phyloP scores from a whole-genome alignment of 2,888 invertebrate species.

The Drosophila tripunctata region DNA sequence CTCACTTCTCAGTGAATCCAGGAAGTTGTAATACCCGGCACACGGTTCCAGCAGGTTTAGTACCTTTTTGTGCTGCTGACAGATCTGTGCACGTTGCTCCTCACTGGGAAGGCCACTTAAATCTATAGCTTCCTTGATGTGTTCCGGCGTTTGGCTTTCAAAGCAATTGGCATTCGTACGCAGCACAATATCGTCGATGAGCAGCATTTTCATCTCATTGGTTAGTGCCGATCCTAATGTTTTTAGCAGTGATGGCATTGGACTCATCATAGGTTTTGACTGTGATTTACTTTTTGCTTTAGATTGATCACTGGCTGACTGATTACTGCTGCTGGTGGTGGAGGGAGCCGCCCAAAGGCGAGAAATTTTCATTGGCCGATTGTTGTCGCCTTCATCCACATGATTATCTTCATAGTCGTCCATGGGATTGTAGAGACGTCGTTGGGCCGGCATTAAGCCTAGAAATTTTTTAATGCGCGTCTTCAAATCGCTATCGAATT shows the following conservation, averaged over 20 bases:
- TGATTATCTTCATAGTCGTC: slow-evolving; percentile 14
- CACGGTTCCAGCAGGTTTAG: slow-evolving; percentile 22
- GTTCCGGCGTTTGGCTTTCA: slow-evolving; percentile 46
- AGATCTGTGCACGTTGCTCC: slow-evolving; percentile 27
- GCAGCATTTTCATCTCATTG: slow-evolving; percentile 36
- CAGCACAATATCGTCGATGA: slow-evolving; percentile 36
- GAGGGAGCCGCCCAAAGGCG: slow-evolving; percentile 2
- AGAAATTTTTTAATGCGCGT: slow-evolving; percentile 48
- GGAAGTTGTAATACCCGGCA: slow-evolving; percentile 42
- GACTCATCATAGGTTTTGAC: neutral
- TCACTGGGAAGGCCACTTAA: slow-evolving; percentile 43
- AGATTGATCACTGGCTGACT: neutral
- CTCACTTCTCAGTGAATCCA: slow-evolving; percentile 59
- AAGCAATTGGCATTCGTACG: slow-evolving; percentile 41
- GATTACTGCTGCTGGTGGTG: too few species aligned
- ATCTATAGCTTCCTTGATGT: slow-evolving; percentile 59
- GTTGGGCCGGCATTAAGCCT: slow-evolving; percentile 49
- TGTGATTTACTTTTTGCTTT: neutral
- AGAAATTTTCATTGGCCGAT: neutral
- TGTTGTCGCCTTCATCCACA: neutral
- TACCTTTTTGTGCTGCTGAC: slow-evolving; percentile 44
- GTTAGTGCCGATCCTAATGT: slow-evolving; percentile 8
- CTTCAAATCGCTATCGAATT: slow-evolving; percentile 43
- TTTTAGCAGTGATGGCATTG: neutral
- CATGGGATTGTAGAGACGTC: slow-evolving; percentile 63